Evolutionary conservation across 2,797 vertebrate genomes (phyloP).

Genomic region (Rhodeus uyekii): DNA sequence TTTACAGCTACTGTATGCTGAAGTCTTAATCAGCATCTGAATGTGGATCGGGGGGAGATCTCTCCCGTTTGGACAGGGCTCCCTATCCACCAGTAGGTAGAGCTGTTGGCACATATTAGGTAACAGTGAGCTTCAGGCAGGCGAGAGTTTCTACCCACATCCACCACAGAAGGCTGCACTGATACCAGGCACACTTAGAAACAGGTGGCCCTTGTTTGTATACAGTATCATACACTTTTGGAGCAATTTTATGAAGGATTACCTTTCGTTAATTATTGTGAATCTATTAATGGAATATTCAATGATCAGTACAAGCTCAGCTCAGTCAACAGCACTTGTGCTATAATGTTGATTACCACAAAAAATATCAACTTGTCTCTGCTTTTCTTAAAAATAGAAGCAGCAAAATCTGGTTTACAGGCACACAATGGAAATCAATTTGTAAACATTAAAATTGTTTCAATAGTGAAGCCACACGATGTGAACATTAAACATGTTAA

Average conservation of each 20-base stretch:
- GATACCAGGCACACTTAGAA: constrained; percentile 45
- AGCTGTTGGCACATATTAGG: constrained; percentile 33
- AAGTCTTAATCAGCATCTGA: constrained; percentile 24
- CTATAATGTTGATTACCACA: background rate
- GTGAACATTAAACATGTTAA: background rate
- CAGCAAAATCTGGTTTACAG: background rate
- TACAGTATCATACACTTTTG: background rate
- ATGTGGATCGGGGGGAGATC: constrained; percentile 32
- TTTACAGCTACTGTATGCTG: constrained; percentile 16
- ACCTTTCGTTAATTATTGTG: background rate
- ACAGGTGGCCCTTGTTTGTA: constrained; percentile 15
- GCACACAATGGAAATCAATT: background rate
- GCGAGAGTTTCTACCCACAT: constrained; percentile 50
- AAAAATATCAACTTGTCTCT: background rate
- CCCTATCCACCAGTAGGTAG: constrained; percentile 57
- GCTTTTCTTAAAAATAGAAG: background rate
- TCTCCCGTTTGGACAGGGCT: constrained; percentile 22
- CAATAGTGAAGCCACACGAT: background rate
- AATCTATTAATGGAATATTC: background rate
- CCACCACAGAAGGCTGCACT: constrained; percentile 73
- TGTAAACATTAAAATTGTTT: background rate
- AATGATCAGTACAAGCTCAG: background rate
- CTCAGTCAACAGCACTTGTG: background rate
- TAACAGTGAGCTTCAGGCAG: background rate
- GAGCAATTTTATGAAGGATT: background rate